Percentiles rank a stretch among this genome's conserved stretches.
Conservation (phyloP, 1,140 invertebrate species). For the Papilio glaucus region DNA sequence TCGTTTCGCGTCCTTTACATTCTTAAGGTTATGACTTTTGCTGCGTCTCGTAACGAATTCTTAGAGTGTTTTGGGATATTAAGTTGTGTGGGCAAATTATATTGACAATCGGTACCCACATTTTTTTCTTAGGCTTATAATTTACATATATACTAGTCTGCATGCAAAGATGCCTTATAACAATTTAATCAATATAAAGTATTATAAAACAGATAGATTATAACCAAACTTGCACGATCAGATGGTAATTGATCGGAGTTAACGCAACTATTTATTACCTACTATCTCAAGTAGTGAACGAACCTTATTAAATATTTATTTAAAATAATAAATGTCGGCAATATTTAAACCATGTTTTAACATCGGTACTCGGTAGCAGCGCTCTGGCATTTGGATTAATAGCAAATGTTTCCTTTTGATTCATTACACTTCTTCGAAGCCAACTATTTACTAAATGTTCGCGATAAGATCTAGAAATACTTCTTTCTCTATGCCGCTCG, state of each 20-base stretch:
- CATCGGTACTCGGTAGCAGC: slow-evolving; percentile 13
- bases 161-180: no score
- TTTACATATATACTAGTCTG: neutral
- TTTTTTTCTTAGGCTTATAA: neutral
- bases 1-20: slow-evolving; percentile 77
- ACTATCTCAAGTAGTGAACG: neutral
- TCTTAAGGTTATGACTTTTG: slow-evolving; percentile 75
- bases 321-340: slow-evolving; percentile 33
- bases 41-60: slow-evolving; percentile 42
- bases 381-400: slow-evolving; percentile 33
- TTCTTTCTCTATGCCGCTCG: slow-evolving; percentile 16
- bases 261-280: no score
- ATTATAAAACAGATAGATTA: no score
- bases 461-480: slow-evolving; percentile 36
- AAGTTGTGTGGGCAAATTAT: slow-evolving; percentile 28
- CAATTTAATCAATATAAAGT: no score
- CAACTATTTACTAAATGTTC: slow-evolving; percentile 32
- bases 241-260: no score
- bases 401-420: slow-evolving; percentile 33
- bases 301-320: slow-evolving; percentile 25
- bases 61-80: slow-evolving; percentile 24
- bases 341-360: slow-evolving; percentile 34
- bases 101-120: slow-evolving; percentile 2
- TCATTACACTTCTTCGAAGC: slow-evolving; percentile 35
- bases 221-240: no score